Percentiles rank a stretch among this genome's conserved stretches.
Evolutionary conservation across 2,113 vertebrate genomes (phyloP).

Genomic region (Pantherophis guttatus): DNA sequence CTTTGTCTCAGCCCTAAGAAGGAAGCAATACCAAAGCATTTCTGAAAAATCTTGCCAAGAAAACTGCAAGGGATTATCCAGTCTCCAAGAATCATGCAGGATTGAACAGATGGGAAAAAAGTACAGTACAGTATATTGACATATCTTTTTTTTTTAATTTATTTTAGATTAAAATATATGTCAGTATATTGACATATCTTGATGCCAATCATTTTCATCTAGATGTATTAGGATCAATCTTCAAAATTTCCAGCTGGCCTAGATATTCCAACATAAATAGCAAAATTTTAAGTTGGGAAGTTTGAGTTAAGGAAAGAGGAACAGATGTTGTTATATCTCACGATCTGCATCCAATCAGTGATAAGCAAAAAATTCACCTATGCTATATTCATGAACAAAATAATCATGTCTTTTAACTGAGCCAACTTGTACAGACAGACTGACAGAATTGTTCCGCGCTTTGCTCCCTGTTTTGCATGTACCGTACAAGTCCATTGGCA

Average conservation of each 20-base stretch:
- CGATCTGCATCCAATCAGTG: not conserved
- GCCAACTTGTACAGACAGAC: not conserved
- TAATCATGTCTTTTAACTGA: not conserved
- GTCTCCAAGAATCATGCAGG: not conserved
- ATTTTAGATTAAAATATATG: too few species aligned
- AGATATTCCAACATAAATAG: not conserved
- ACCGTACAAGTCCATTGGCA: not conserved
- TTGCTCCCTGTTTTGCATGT: not conserved
- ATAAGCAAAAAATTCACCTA: not conserved
- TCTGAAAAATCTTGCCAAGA: not conserved
- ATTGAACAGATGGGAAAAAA: not conserved
- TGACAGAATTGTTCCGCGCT: not conserved
- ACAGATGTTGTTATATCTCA: not conserved
- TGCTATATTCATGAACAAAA: not conserved
- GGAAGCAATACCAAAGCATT: not conserved
- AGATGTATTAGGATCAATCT: not conserved
- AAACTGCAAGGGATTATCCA: not conserved
- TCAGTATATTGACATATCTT: not conserved
- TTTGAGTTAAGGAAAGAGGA: constrained; percentile 7
- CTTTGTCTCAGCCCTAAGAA: not conserved
- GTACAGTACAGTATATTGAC: not conserved
- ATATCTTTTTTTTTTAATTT: not conserved
- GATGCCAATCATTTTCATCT: not conserved
- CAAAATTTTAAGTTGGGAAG: not conserved
- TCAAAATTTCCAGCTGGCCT: not conserved